Conservation (phyloP, 2,797 vertebrate species). For the Masticophis lateralis region DNA sequence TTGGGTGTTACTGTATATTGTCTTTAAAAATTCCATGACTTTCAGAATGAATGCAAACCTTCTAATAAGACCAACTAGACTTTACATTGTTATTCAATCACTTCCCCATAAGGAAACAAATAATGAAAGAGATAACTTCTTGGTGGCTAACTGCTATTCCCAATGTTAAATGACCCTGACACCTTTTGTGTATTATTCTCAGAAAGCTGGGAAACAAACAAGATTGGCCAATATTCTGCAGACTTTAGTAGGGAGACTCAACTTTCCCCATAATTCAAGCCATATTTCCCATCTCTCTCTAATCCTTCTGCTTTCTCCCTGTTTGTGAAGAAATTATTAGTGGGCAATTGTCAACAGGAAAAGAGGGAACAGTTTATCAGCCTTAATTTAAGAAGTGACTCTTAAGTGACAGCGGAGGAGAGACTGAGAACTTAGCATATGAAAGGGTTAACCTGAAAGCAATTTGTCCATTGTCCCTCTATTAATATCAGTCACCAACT, state of each 20-base stretch:
- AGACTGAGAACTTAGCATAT: background rate
- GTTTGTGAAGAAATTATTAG: background rate
- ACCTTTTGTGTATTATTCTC: background rate
- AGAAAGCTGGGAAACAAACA: background rate
- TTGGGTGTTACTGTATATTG: background rate
- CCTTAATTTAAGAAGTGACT: background rate
- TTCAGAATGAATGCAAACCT: background rate
- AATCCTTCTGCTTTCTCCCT: background rate
- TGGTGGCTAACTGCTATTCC: background rate
- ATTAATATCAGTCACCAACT: constrained; percentile 57
- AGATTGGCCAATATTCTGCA: background rate
- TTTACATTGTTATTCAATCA: background rate
- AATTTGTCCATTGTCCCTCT: constrained; percentile 60
- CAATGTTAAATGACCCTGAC: background rate
- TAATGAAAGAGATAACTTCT: background rate
- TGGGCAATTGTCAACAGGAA: background rate
- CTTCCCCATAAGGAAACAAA: background rate
- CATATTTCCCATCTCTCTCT: background rate
- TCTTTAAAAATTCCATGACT: background rate
- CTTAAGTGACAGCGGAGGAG: background rate
- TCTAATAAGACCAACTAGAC: background rate
- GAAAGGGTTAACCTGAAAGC: constrained; percentile 55
- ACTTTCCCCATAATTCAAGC: background rate
- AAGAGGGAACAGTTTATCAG: background rate
- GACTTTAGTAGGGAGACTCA: background rate